Conservation (phyloP, 2,888 invertebrate genomes). For the Fissipunctia ypsillon region DNA sequence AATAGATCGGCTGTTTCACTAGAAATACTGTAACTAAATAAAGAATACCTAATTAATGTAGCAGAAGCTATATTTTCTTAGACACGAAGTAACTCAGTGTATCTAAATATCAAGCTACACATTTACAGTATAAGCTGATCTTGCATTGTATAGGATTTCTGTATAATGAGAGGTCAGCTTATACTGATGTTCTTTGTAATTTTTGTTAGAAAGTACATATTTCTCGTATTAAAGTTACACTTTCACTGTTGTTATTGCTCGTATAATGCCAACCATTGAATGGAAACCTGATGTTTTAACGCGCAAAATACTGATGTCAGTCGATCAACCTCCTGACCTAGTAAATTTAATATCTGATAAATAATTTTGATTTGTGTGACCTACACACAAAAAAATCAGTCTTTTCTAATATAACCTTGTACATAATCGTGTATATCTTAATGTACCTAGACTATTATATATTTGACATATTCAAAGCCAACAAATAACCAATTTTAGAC, state of each 20-base stretch:
- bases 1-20: too few relatives aligned
- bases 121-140: too few relatives aligned
- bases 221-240: constrained; percentile 63
- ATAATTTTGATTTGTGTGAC: constrained; percentile 37
- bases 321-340: constrained; percentile 65
- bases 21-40: constrained; percentile 48
- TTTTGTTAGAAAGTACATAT: constrained; percentile 70
- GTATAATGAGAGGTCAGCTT: too few relatives aligned
- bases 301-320: constrained; percentile 56
- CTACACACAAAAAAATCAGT: too few relatives aligned
- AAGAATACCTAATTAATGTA: constrained; percentile 49
- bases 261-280: constrained; percentile 42
- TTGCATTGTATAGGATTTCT: too few relatives aligned
- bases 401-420: constrained; percentile 34
- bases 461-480: constrained; percentile 24
- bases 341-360: constrained; percentile 57
- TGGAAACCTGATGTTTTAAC: constrained; percentile 48
- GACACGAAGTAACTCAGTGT: constrained; percentile 26
- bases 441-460: not conserved
- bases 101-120: too few relatives aligned
- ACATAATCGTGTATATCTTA: constrained; percentile 4
- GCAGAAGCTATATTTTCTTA: constrained; percentile 50
- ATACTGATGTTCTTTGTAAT: constrained; percentile 60
- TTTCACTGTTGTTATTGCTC: constrained; percentile 67
- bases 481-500: constrained; percentile 9